Conservation (phyloP, 2,113 vertebrate species). For the Odocoileus hemionus region DNA sequence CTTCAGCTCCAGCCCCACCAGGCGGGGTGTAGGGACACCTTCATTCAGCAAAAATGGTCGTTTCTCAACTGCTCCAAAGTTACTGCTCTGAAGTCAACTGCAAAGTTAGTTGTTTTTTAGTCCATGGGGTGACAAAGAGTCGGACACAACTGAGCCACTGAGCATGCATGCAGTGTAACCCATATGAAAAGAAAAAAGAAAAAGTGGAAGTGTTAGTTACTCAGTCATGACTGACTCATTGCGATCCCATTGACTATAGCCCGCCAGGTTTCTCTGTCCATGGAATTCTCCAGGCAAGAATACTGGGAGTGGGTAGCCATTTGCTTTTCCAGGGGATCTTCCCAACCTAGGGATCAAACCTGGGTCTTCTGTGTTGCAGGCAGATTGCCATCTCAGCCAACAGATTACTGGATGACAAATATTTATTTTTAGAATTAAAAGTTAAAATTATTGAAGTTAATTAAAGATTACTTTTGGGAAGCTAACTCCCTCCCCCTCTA, state of each 20-base stretch:
- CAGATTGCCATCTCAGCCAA: background rate
- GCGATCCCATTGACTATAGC: background rate
- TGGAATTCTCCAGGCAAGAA: background rate
- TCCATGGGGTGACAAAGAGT: background rate
- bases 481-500: background rate
- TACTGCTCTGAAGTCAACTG: background rate
- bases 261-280: background rate
- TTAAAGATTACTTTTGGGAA: slow-evolving; percentile 5
- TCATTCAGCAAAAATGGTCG: background rate
- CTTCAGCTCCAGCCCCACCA: rapidly evolving
- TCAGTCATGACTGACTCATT: background rate
- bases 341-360: background rate
- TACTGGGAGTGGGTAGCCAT: background rate
- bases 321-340: background rate
- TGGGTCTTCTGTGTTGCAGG: background rate
- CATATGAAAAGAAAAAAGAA: background rate
- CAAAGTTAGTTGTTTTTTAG: background rate
- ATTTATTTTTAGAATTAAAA: slow-evolving; percentile 20
- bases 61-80: background rate
- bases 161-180: background rate
- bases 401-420: background rate
- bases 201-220: background rate
- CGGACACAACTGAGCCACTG: background rate
- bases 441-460: slow-evolving; percentile 14
- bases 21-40: background rate